Conservation (phyloP, 2,113 vertebrate genomes). For the Colaptes auratus region DNA sequence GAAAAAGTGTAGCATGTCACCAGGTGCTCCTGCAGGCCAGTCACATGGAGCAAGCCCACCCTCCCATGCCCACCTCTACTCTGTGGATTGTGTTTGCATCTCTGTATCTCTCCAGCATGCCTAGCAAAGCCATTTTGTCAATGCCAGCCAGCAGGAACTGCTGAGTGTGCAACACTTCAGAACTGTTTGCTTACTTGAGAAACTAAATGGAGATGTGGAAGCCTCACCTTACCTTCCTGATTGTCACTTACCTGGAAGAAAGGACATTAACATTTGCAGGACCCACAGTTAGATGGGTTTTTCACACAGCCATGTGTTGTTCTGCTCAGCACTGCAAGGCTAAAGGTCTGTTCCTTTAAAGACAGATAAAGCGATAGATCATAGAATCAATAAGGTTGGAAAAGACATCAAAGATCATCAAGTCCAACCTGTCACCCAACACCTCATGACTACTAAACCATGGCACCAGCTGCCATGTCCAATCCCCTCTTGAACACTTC, state of each 20-base stretch:
- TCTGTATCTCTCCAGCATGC: not conserved
- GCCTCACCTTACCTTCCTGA: not conserved
- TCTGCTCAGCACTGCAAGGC: not conserved
- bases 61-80: not conserved
- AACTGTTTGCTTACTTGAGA: slow-evolving; percentile 43
- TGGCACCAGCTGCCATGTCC: no score
- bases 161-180: not conserved
- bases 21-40: not conserved
- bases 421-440: no score
- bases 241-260: not conserved
- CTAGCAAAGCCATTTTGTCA: not conserved
- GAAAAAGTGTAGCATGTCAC: not conserved
- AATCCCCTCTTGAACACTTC: no score
- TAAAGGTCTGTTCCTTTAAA: not conserved
- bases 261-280: not conserved
- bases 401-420: no score
- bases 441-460: no score
- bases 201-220: not conserved
- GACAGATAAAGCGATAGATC: not conserved
- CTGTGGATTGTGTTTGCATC: not conserved
- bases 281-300: no score
- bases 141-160: not conserved
- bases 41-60: not conserved
- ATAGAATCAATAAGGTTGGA: no score
- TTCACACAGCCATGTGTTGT: not conserved